Evolutionary conservation across 2,113 vertebrate species (phyloP), one percentile per base, ranked within the genome.

Genomic region (Callocephalon fimbriatum): DNA sequence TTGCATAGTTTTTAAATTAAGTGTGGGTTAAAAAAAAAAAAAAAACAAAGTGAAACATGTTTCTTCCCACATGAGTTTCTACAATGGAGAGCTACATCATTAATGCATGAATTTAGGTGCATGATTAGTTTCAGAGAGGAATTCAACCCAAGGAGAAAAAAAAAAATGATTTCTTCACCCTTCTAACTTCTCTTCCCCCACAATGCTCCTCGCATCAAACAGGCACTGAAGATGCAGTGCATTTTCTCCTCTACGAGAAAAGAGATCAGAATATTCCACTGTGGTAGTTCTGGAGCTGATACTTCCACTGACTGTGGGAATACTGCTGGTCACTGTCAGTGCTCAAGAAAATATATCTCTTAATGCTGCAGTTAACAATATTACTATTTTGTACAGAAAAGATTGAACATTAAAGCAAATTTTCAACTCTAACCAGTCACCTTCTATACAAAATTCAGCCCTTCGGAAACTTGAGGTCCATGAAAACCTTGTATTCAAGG

Each of bases 1-100:
- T 87, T 74, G 35, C 68, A 80, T 12, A 80, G 78, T 86, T 97
- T 96, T 92, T 15, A 75, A 88, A 86, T 80, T 88, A 95, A 89
- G 72, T 22, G 38, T 47, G 8, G 38, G 61, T 81, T 96, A 87
- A 54, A 95, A 88, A 93, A 92, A 67, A 51, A 20, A 32, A 5
- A 14, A 13, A 40, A 5, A 12, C 50, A 42, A 96, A 88, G 61
- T 54, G 68, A 93, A 97, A 95, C 35, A 74, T 25, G 54, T 35
- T 91, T 67, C 93, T 91, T 95, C 88, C 89, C 86, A 91, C 68
- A 44, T 0, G 2, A 92, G 76, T 87, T 94, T 86, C 79, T 84
- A 54, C 20, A 61, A 26, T 3, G 23, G 29, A 87, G 68, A 92
- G 48, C 38, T 53, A 71, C 83, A 84, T 63, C 68, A 71, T 63